These are phyloP conservation scores for Pollicipes pollicipes DNA, from an alignment of 1,140 invertebrate genomes.

Conservation along the genomic window DNA sequence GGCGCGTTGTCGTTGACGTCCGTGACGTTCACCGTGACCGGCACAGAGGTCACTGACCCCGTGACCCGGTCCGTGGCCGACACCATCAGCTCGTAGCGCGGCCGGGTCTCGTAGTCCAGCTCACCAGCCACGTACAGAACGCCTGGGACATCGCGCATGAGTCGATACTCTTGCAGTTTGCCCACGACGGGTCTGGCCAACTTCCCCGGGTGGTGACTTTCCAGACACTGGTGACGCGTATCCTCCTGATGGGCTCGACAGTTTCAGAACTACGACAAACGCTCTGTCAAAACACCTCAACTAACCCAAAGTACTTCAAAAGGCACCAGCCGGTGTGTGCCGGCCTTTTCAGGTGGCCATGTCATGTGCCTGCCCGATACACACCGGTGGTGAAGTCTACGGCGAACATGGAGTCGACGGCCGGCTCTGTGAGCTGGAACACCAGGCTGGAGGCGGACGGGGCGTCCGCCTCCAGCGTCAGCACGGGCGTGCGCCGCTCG, in stretches of 20 bases:
- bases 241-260: no score
- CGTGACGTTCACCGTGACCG: conserved; percentile 52
- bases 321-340: no score
- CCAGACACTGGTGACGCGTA: no score
- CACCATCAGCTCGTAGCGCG: conserved; percentile 54
- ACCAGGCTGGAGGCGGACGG: conserved; percentile 41
- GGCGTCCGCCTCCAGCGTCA: conserved; percentile 40
- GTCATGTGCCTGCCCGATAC: no score
- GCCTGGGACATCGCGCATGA: no score
- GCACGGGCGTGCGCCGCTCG: conserved; percentile 28
- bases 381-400: conserved; percentile 74
- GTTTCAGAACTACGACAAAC: no score
- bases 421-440: conserved; percentile 54
- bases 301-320: no score
- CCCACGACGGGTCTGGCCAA: no score
- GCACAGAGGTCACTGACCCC: conserved; percentile 45
- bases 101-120: conserved; percentile 18
- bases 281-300: no score
- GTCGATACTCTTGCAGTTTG: no score
- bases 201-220: no score
- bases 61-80: conserved; percentile 67
- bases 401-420: conserved; percentile 61
- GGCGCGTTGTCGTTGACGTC: conserved; percentile 81
- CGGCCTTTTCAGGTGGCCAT: no score
- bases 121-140: neutral